Conservation (phyloP, 2,888 invertebrate species). For the Oscheius sp. region DNA sequence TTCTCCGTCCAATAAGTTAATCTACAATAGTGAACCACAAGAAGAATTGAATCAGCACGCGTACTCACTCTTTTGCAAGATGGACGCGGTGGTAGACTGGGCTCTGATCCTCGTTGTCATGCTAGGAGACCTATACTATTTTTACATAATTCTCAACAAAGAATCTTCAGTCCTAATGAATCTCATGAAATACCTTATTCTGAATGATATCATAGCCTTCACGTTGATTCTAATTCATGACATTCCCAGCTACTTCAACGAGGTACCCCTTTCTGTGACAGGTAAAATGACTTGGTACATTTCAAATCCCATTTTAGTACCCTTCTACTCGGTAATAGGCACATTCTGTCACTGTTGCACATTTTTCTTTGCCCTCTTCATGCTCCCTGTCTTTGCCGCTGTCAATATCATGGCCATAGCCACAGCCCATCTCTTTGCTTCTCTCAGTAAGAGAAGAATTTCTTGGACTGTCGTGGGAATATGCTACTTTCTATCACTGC, state of each 20-base stretch:
- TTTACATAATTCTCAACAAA: background rate
- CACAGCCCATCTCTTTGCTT: background rate
- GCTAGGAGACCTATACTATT: background rate
- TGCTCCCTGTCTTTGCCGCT: conserved; percentile 3
- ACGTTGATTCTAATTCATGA: conserved; percentile 3
- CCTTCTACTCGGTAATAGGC: background rate
- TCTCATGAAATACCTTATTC: conserved; percentile 19
- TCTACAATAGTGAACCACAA: background rate
- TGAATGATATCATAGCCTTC: conserved; percentile 1
- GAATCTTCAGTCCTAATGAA: conserved; percentile 6
- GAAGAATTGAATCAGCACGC: background rate
- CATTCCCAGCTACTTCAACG: conserved; percentile 5
- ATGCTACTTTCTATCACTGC: background rate
- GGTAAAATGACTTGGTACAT: background rate
- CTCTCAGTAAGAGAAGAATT: background rate
- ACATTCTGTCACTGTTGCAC: background rate
- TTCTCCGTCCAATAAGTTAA: background rate
- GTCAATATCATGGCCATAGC: conserved; percentile 10
- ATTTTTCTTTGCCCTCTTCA: conserved; percentile 16
- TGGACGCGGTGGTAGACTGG: conserved; percentile 4
- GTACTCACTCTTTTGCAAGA: background rate
- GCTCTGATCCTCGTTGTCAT: background rate
- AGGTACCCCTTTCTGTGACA: conserved; percentile 3
- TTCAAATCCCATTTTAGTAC: background rate
- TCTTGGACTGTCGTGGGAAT: background rate